These are phyloP conservation scores for Palythoa heliodiscus DNA, from an alignment of 92 coral and sea anemone species.

Conservation along the genomic window DNA sequence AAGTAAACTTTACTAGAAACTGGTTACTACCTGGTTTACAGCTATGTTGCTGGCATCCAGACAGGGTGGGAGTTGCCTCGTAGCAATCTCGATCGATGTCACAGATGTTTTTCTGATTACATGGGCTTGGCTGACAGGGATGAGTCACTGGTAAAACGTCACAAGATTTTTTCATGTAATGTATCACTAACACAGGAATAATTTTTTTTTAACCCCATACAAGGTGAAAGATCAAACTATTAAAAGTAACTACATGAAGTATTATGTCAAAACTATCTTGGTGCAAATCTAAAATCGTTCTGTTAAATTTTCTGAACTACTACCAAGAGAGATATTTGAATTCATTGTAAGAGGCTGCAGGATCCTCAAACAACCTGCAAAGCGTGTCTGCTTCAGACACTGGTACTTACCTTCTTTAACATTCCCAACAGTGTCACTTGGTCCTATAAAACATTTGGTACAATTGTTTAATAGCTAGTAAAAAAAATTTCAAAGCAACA, in stretches of 20 bases:
- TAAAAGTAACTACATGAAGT: too few relatives aligned
- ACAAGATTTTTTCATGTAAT: not conserved
- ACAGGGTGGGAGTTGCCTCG: conserved; percentile 61
- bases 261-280: too few relatives aligned
- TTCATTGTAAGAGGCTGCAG: not conserved
- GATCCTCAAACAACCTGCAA: not conserved
- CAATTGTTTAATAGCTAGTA: not conserved
- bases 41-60: conserved; percentile 71
- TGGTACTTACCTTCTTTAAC: conserved; percentile 73
- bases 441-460: conserved; percentile 55
- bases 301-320: too few relatives aligned
- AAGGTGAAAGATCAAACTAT: too few relatives aligned
- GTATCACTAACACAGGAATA: too few relatives aligned
- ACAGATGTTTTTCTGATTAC: conserved; percentile 71
- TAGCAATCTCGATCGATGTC: conserved; percentile 83
- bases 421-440: conserved; percentile 79
- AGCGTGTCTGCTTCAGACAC: not conserved
- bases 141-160: conserved; percentile 71
- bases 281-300: too few relatives aligned
- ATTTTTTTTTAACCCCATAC: too few relatives aligned
- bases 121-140: conserved; percentile 96
- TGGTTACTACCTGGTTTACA: conserved; percentile 81
- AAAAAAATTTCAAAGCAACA: too few relatives aligned
- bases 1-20: not conserved
- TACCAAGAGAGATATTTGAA: too few relatives aligned